Percentiles rank a stretch among this genome's conserved stretches.
Conservation (phyloP, 1,140 invertebrate genomes). For the Aradophagus sp. region DNA sequence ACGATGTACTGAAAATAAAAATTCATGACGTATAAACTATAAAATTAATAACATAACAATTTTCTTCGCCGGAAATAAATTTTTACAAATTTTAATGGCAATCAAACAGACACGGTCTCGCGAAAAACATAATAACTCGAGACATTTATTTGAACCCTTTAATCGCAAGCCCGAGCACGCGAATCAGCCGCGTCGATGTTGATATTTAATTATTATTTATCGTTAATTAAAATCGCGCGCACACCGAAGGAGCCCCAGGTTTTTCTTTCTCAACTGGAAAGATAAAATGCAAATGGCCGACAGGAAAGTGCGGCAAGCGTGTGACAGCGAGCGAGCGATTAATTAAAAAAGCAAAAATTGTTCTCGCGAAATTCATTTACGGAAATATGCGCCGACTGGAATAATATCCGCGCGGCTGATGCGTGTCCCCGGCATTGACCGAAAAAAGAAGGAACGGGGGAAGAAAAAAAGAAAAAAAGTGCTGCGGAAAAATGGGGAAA, state of each 20-base stretch:
- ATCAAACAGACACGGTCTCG: too few relatives aligned
- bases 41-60: too few relatives aligned
- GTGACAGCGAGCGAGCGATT: constrained; percentile 66
- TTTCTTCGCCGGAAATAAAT: too few relatives aligned
- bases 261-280: constrained; percentile 35
- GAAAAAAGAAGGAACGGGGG: constrained; percentile 55
- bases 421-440: constrained; percentile 61
- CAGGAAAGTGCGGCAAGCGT: constrained; percentile 37
- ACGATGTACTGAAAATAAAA: too few relatives aligned
- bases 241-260: constrained; percentile 2
- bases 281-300: constrained; percentile 51
- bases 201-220: constrained; percentile 49
- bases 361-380: constrained; percentile 75
- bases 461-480: too few relatives aligned
- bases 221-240: constrained; percentile 39
- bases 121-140: too few relatives aligned
- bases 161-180: too few relatives aligned
- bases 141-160: too few relatives aligned
- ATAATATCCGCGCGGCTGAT: constrained; percentile 73
- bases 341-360: constrained; percentile 76
- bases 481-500: constrained; percentile 34
- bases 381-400: constrained; percentile 75
- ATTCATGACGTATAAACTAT: too few relatives aligned
- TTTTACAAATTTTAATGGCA: too few relatives aligned
- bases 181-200: constrained; percentile 21